These are phyloP conservation scores for Setophaga kirtlandii DNA, from an alignment of 2,113 vertebrate genomes.

Conservation along the genomic window DNA sequence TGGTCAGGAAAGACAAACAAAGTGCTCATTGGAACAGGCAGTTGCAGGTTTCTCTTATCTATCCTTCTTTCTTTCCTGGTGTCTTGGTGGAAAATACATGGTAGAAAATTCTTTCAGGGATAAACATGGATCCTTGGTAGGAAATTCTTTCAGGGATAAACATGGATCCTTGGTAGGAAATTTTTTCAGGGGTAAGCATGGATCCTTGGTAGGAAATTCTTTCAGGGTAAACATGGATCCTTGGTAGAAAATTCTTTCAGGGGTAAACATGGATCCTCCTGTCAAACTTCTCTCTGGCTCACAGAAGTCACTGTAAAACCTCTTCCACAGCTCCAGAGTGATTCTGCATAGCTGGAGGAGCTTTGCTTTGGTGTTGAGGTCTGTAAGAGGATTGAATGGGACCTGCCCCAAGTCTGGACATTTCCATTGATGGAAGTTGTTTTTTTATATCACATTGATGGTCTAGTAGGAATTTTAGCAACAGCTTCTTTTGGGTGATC, in stretches of 20 bases:
- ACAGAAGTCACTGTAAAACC: neutral
- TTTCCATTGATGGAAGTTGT: neutral
- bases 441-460: neutral
- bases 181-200: no score
- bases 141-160: no score
- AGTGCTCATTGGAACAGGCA: neutral
- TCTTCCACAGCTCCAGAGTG: neutral
- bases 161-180: no score
- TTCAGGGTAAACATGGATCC: neutral
- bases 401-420: neutral
- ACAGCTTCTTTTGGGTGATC: neutral
- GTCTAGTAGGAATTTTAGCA: neutral
- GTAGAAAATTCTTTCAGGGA: no score
- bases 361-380: neutral
- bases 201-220: neutral
- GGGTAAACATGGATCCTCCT: neutral
- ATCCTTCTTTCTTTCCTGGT: neutral
- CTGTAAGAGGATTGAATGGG: neutral
- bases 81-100: no score
- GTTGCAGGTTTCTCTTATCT: neutral
- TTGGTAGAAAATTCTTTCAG: neutral
- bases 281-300: neutral
- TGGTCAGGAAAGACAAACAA: neutral
- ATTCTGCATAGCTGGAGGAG: neutral
- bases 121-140: no score